phyloP scores from a whole-genome alignment of 2,888 invertebrate species.

The Acronicta aceris region DNA sequence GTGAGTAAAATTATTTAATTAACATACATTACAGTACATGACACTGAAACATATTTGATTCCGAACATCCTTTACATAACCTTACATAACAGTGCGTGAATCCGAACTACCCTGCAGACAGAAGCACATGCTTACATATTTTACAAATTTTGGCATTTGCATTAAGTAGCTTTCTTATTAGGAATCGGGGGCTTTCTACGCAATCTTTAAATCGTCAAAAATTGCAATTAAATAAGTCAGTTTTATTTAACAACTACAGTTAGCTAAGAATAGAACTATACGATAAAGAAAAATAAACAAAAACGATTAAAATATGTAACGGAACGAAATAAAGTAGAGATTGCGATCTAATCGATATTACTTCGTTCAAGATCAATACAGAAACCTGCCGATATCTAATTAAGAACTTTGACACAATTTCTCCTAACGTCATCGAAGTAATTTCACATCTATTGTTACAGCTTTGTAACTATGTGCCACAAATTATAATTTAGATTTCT shows the following conservation, averaged over 20 bases:
- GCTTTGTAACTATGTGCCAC: background rate
- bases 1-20: slow-evolving; percentile 73
- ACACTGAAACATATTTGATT: slow-evolving; percentile 20
- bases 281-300: slow-evolving; percentile 12
- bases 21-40: slow-evolving; percentile 6
- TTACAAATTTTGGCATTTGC: no score
- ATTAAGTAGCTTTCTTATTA: no score
- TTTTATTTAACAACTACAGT: slow-evolving; percentile 16
- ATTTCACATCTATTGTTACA: slow-evolving; percentile 48
- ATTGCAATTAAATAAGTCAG: background rate
- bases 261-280: slow-evolving; percentile 19
- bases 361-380: slow-evolving; percentile 31
- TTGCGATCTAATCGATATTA: slow-evolving; percentile 32
- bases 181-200: no score
- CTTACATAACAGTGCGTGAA: background rate
- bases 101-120: background rate
- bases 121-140: no score
- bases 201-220: background rate
- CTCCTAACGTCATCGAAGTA: slow-evolving; percentile 18
- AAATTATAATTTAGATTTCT: slow-evolving; percentile 27
- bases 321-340: slow-evolving; percentile 21
- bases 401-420: slow-evolving; percentile 40
- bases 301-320: slow-evolving; percentile 5
- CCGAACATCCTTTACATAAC: slow-evolving; percentile 13
- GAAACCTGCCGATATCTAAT: slow-evolving; percentile 29